Evolutionary conservation across 2,797 vertebrate genomes (phyloP).

Genomic region (Clarias laeviceps): DNA sequence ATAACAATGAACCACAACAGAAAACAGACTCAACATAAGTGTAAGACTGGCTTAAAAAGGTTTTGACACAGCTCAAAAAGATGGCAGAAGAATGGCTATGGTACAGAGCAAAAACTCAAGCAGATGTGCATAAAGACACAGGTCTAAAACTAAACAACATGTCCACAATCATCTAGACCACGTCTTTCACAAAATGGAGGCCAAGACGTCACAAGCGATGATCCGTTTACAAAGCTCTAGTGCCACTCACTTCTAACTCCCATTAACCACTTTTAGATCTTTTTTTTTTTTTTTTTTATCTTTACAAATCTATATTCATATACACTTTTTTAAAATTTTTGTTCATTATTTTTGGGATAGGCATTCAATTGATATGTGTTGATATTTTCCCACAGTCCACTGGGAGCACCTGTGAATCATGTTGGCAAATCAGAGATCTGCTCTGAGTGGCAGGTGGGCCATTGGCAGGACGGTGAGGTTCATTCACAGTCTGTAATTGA

Average conservation of each 20-base stretch:
- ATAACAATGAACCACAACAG: constrained; percentile 64
- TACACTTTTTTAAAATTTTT: constrained; percentile 56
- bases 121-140: constrained; percentile 63
- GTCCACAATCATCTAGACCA: constrained; percentile 77
- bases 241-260: constrained; percentile 68
- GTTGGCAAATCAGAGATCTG: constrained; percentile 40
- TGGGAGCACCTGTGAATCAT: constrained; percentile 39
- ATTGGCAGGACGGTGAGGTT: constrained; percentile 41
- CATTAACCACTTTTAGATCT: constrained; percentile 65
- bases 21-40: constrained; percentile 72
- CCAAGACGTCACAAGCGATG: constrained; percentile 64
- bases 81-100: constrained; percentile 63
- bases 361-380: constrained; percentile 81
- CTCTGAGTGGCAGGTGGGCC: constrained; percentile 23
- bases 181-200: constrained; percentile 75
- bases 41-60: constrained; percentile 65
- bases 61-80: constrained; percentile 75
- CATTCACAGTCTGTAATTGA: constrained; percentile 42
- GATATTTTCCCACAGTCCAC: constrained; percentile 58
- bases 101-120: constrained; percentile 50
- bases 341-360: constrained; percentile 59
- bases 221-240: constrained; percentile 61
- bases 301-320: constrained; percentile 73
- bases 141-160: constrained; percentile 76
- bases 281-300: constrained; percentile 60